Conservation (phyloP, 2,888 invertebrate species). For the Cataglyphis rosenhaueri region DNA sequence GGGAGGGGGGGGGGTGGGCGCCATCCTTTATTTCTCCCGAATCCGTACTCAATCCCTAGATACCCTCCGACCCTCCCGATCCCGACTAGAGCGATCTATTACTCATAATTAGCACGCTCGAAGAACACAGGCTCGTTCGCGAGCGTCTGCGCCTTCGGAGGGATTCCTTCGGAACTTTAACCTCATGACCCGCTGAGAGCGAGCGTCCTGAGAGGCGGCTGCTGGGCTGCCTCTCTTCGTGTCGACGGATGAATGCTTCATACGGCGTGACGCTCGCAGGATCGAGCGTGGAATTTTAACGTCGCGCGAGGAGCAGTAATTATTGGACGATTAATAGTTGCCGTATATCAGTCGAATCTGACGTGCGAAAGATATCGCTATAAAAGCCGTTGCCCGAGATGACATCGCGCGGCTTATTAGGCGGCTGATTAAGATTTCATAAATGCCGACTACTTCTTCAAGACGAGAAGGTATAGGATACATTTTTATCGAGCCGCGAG, state of each 20-base stretch:
- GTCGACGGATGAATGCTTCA: constrained; percentile 22
- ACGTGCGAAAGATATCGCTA: constrained; percentile 13
- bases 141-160: not conserved
- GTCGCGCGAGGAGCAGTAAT: not conserved
- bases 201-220: constrained; percentile 13
- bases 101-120: constrained; percentile 55
- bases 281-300: constrained; percentile 28
- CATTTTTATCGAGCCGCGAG: not conserved
- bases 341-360: not conserved
- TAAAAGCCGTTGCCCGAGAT: constrained; percentile 22
- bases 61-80: not conserved
- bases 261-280: not conserved
- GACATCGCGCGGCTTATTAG: constrained; percentile 3
- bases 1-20: no score
- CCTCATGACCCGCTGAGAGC: constrained; percentile 32
- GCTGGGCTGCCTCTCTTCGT: not conserved
- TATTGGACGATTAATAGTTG: constrained; percentile 34
- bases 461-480: constrained; percentile 10
- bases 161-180: constrained; percentile 41
- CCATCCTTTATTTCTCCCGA: constrained; percentile 34
- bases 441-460: not conserved
- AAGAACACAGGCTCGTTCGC: constrained; percentile 12
- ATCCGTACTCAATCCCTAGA: not conserved
- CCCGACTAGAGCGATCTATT: constrained; percentile 41
- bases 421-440: constrained; percentile 33